Base-by-base conservation (phyloP, 2,888 invertebrate species). In the Cataglyphis cursor region DNA sequence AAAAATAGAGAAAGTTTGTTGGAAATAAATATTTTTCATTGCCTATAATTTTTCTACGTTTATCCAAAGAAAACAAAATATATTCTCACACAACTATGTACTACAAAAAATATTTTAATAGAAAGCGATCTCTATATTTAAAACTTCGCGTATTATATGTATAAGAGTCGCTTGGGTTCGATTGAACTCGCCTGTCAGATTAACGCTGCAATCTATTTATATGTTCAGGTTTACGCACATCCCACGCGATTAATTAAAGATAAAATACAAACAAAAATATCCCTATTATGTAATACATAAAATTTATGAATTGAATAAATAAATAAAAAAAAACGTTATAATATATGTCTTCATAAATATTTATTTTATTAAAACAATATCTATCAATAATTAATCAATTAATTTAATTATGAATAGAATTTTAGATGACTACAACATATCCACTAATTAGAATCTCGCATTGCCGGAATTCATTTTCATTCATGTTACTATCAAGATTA, bases 391-490 rank as follows among this genome's bases (percentile, higher is more conserved):
- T 28, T 65, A 64, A 75, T 28, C 18, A 18, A 15, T 31, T 38
- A 51, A 8, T 8, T 57, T 76, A 68, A 76, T 76, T 57, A 68
- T n/a, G 38, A 9, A 15, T 12, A 54, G 28, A 76, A 76, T 68
- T 51, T 51, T 15, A 68, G 28, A 15, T 51, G 10, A 68, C n/a
- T 68, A 9, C 8, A 28, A n/a, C n/a, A 28, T 51, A n/a, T 51
- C 21, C 51, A 41, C 24, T 54, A 68, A 38, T 24, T 51, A 41
- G 28, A 76, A 18, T 28, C 51, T 35, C 24, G 24, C 28, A 76
- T 76, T 41, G n/a, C 21, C 54, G 54, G 28, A 66, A 76, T 76
- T 54, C 70, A 76, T 54, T 68, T 68, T 54, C 54, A 38, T 57
- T 68, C 38, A n/a, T 28, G 38, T 15, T 21, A 44, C 18, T 15